Conservation (phyloP, 2,113 vertebrate species). For the Gymnarchus niloticus region DNA sequence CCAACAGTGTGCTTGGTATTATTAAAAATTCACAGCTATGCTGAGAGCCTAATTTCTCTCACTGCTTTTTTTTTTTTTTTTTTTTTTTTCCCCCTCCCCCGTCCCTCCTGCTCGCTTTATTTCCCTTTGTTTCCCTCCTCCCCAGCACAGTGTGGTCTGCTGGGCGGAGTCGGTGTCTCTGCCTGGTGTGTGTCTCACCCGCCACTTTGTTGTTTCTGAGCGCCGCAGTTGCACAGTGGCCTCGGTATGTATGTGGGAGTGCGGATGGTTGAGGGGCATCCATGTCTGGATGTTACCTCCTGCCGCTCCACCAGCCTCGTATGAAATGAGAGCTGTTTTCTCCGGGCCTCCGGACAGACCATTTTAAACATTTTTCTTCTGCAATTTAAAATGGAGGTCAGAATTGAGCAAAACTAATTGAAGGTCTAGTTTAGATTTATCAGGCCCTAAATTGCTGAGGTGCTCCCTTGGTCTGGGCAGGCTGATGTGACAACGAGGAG, state of each 20-base stretch:
- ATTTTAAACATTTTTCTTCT: constrained; percentile 3
- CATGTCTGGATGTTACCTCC: neutral
- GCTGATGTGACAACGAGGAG: too few relatives aligned
- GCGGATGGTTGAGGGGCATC: too few relatives aligned
- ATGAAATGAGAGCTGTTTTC: neutral
- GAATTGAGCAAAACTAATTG: constrained; percentile 12
- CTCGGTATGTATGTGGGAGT: neutral
- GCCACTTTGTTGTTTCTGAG: neutral
- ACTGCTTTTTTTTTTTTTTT: neutral
- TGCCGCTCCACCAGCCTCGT: neutral
- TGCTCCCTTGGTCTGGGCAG: constrained; percentile 49
- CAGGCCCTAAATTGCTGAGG: constrained; percentile 8
- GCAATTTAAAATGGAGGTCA: constrained; percentile 9
- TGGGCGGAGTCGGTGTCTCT: too few relatives aligned
- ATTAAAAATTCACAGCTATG: constrained; percentile 32
- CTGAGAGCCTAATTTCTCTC: constrained; percentile 31
- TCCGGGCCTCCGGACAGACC: too few relatives aligned
- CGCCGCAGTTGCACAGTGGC: too few relatives aligned
- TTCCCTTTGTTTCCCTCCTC: neutral
- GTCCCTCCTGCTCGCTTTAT: neutral
- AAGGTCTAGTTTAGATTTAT: neutral
- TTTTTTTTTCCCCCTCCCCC: neutral
- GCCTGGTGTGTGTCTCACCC: neutral
- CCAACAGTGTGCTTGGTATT: constrained; percentile 1
- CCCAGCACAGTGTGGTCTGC: neutral